phyloP scores from a whole-genome alignment of 2,797 vertebrate species.

The Sparus aurata region DNA sequence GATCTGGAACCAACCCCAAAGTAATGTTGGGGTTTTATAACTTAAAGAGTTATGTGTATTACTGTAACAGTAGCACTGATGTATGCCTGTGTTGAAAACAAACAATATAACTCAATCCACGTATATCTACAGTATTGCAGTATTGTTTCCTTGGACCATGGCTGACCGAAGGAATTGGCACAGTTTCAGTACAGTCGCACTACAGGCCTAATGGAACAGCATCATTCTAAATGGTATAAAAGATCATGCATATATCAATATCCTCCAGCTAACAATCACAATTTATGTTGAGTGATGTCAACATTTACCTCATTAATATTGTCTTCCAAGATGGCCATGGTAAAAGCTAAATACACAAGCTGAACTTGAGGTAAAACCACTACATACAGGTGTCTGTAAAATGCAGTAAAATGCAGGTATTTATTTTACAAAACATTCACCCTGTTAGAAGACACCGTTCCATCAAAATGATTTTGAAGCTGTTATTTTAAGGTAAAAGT shows the following conservation, averaged over 20 bases:
- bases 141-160: slow-evolving; percentile 8
- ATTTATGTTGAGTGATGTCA: slow-evolving; percentile 8
- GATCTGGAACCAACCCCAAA: slow-evolving; percentile 22
- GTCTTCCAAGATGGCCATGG: background rate
- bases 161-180: slow-evolving; percentile 3
- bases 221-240: background rate
- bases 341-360: background rate
- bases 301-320: slow-evolving; percentile 2
- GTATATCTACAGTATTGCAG: slow-evolving; percentile 7
- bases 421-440: background rate
- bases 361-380: background rate
- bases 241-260: background rate
- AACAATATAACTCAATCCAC: slow-evolving; percentile 9
- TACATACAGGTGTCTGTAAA: background rate
- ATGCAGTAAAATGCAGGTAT: background rate
- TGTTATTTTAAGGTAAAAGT: too few relatives aligned
- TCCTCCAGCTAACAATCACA: background rate
- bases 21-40: slow-evolving; percentile 34
- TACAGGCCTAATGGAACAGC: background rate
- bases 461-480: too few relatives aligned
- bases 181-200: slow-evolving; percentile 6
- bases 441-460: too few relatives aligned
- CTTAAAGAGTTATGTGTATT: slow-evolving; percentile 17
- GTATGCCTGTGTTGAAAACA: slow-evolving; percentile 20
- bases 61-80: slow-evolving; percentile 28